Evolutionary conservation across 2,888 invertebrate species (phyloP).

Genomic region (Ophion slaviceki): DNA sequence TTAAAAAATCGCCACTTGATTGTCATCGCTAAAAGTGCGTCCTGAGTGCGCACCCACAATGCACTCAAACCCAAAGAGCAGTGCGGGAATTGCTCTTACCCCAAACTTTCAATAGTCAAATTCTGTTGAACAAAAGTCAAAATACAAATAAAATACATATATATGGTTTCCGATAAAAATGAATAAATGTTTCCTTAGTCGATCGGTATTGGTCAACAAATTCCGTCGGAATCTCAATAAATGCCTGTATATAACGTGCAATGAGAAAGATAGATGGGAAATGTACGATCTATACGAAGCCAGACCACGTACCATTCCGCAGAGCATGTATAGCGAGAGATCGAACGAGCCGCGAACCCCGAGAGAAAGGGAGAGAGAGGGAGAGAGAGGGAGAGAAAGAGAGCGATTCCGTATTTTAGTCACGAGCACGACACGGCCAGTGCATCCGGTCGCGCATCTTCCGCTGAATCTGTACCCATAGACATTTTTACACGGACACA

Average conservation of each 20-base stretch:
- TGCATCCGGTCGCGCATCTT: constrained; percentile 67
- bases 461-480: constrained; percentile 48
- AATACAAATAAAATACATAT: too few species aligned
- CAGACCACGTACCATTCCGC: constrained; percentile 56
- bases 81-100: background rate
- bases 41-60: too few species aligned
- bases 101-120: background rate
- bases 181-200: constrained; percentile 5
- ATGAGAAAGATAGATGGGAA: constrained; percentile 31
- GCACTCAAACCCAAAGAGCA: too few species aligned
- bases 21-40: too few species aligned
- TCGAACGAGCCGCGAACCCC: constrained; percentile 55
- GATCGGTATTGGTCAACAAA: constrained; percentile 30
- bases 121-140: background rate
- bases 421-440: constrained; percentile 64
- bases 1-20: too few species aligned
- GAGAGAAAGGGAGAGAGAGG: constrained; percentile 14
- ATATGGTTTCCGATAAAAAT: background rate
- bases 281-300: constrained; percentile 23
- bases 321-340: constrained; percentile 50
- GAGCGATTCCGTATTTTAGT: constrained; percentile 60
- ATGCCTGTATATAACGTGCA: constrained; percentile 38
- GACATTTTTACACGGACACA: constrained; percentile 7
- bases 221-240: constrained; percentile 40
- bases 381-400: background rate